Conservation (phyloP, 2,888 invertebrate species). For the Lepidocyrtoides sp. region DNA sequence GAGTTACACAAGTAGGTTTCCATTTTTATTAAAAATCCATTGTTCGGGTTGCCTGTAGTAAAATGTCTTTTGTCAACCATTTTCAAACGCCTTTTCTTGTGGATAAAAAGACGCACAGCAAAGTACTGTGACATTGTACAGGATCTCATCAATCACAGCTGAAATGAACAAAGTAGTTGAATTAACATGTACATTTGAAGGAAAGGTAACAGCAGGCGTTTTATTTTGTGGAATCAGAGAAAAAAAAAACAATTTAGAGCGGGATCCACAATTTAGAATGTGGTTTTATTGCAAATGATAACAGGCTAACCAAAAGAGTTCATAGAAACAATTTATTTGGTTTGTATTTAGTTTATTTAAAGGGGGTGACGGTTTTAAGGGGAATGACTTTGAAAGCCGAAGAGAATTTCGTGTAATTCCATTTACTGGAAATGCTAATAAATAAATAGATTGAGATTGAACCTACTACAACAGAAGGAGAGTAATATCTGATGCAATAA, state of each 20-base stretch:
- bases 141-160: slow-evolving; percentile 12
- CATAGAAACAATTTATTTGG: too few relatives aligned
- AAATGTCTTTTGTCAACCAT: slow-evolving; percentile 4
- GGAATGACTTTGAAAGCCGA: not conserved
- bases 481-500: not conserved
- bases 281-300: not conserved
- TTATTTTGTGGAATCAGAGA: not conserved
- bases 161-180: not conserved
- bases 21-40: not conserved
- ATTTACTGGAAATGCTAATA: slow-evolving; percentile 17
- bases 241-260: not conserved
- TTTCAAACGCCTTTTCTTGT: not conserved
- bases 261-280: slow-evolving; percentile 27
- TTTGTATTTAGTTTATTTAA: not conserved
- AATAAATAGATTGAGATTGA: slow-evolving; percentile 31
- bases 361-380: too few relatives aligned
- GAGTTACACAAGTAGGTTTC: not conserved
- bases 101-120: not conserved
- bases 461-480: slow-evolving; percentile 1
- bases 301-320: too few relatives aligned
- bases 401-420: not conserved
- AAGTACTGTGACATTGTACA: slow-evolving; percentile 9
- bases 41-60: not conserved
- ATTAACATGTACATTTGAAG: not conserved
- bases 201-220: not conserved